These are phyloP conservation scores for Trissolcus japonicus DNA, from an alignment of 2,888 invertebrate genomes.

Conservation along the genomic window DNA sequence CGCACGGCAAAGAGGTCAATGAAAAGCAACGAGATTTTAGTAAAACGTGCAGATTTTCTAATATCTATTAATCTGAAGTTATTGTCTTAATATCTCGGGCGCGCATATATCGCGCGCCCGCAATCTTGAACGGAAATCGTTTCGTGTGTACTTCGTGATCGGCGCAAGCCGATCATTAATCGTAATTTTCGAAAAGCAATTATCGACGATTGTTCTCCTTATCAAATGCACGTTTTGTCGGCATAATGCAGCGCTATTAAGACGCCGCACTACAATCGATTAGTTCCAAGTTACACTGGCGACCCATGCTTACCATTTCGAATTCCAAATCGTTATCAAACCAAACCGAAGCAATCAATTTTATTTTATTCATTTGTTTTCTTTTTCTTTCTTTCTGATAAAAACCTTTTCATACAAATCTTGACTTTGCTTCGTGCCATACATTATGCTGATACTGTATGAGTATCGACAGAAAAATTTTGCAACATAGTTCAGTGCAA, in stretches of 20 bases:
- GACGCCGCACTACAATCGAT: constrained; percentile 49
- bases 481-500: neutral
- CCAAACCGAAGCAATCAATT: too few species aligned
- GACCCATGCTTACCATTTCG: too few species aligned
- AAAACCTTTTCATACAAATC: too few species aligned
- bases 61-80: constrained; percentile 21
- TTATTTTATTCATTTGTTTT: too few species aligned
- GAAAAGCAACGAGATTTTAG: constrained; percentile 1
- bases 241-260: constrained; percentile 51
- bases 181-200: constrained; percentile 55
- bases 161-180: constrained; percentile 48
- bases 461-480: neutral
- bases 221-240: constrained; percentile 46
- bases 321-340: too few species aligned
- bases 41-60: constrained; percentile 17
- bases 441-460: too few species aligned
- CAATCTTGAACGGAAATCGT: constrained; percentile 40
- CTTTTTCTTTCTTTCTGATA: too few species aligned
- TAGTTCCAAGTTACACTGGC: constrained; percentile 2
- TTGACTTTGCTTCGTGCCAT: too few species aligned
- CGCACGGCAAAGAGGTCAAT: neutral
- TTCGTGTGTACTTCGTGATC: constrained; percentile 46
- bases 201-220: constrained; percentile 53
- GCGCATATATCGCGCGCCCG: constrained; percentile 6
- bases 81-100: constrained; percentile 40